Percentiles rank a stretch among this genome's conserved stretches.
phyloP scores from a whole-genome alignment of 2,888 invertebrate species.

The Drosophila falleni region DNA sequence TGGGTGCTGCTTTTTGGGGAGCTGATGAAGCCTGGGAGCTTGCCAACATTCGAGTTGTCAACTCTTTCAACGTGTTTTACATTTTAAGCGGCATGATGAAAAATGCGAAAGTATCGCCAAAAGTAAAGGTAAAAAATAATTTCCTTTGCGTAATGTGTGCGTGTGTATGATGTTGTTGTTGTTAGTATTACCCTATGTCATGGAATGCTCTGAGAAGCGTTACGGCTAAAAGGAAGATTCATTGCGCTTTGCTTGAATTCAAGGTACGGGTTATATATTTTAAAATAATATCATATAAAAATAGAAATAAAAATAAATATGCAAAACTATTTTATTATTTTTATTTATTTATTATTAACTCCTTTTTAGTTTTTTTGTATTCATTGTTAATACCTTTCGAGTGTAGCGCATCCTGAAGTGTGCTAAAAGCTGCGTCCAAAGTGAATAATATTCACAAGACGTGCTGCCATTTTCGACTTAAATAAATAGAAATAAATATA shows the following conservation, averaged over 20 bases:
- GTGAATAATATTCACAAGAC: conserved; percentile 76
- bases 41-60: conserved; percentile 71
- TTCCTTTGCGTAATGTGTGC: conserved; percentile 67
- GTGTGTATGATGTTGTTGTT: conserved; percentile 26
- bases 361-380: too few species aligned
- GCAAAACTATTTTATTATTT: background rate
- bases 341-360: background rate
- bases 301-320: background rate
- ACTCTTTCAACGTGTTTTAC: conserved; percentile 81
- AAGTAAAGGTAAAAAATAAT: conserved; percentile 65
- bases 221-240: conserved; percentile 25
- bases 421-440: conserved; percentile 62
- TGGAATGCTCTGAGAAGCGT: conserved; percentile 5
- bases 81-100: conserved; percentile 63
- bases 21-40: conserved; percentile 33
- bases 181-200: conserved; percentile 17
- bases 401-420: conserved; percentile 54
- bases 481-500: conserved; percentile 68
- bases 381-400: too few species aligned
- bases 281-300: background rate
- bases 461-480: conserved; percentile 76
- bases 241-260: conserved; percentile 21
- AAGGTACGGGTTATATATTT: background rate
- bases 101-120: conserved; percentile 34
- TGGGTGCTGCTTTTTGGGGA: conserved; percentile 34